These are phyloP conservation scores for Sinonovacula constricta DNA, from an alignment of 1,140 invertebrate genomes.

Conservation along the genomic window DNA sequence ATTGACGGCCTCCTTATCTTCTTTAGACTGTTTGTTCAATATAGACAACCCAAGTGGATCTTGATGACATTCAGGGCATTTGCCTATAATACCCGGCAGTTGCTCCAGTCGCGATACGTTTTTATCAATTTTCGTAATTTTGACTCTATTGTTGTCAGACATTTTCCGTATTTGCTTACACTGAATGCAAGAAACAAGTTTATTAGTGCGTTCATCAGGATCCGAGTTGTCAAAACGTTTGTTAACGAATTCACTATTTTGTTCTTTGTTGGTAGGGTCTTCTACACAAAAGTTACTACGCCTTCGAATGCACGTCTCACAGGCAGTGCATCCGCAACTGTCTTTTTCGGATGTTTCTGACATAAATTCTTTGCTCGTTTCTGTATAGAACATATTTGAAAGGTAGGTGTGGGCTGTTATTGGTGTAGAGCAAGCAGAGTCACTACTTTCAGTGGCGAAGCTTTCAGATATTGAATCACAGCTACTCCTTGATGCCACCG, in stretches of 20 bases:
- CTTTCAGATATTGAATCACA: conserved; percentile 44
- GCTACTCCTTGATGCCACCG: conserved; percentile 18
- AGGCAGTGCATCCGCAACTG: conserved; percentile 17
- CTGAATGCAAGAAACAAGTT: conserved; percentile 16
- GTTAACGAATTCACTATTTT: not conserved
- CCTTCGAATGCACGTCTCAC: conserved; percentile 6
- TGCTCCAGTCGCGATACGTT: conserved; percentile 30
- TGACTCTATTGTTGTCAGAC: conserved; percentile 39
- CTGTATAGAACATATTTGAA: not conserved
- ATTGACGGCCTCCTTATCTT: not conserved
- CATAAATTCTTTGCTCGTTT: not conserved
- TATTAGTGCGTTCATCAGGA: conserved; percentile 19
- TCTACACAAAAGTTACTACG: too few relatives aligned
- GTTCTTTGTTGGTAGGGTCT: not conserved
- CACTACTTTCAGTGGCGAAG: conserved; percentile 15
- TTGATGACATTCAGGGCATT: conserved; percentile 23
- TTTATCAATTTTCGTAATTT: conserved; percentile 20
- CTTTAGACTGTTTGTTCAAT: not conserved
- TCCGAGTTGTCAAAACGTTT: not conserved
- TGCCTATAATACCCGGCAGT: not conserved
- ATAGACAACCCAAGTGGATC: not conserved
- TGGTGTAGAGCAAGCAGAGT: conserved; percentile 15
- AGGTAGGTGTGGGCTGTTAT: not conserved
- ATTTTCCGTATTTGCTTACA: not conserved
- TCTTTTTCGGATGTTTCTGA: conserved; percentile 27